Base-by-base conservation (phyloP, 92 coral and sea anemone species). In the Muricea muricata region DNA sequence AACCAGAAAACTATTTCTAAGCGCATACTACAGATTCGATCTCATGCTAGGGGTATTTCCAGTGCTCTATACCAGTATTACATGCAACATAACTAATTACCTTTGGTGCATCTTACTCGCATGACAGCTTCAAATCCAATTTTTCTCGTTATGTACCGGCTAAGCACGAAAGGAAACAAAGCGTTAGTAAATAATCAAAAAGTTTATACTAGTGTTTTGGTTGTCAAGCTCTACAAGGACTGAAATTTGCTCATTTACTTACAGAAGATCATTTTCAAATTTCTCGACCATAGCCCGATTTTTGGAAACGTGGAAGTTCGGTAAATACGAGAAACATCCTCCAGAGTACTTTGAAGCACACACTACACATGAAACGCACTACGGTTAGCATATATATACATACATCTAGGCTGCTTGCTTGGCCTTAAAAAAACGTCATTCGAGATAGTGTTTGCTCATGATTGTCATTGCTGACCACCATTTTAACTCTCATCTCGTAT, bases 281-380 rank as follows among this genome's bases (percentile, higher is more conserved):
- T 95, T 95, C 84, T 95, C 97, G 8, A 90, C 87, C 48, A 89
- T 88, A 5, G 93, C 87, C 30, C 93, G 92, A 83, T 95, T 95
- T 60, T 93, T 87, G 25, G 71, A 76, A 10, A 79, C 90, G 75
- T 95, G 98, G 87, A 95, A 95, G 57, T 93, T 94, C 35, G 98
- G 98, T 42, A 91, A 95, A 75, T 92, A 93, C 71, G 87, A 88
- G 5, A 95, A 89, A 35, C 92, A 91, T 55, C 98, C 98, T 69
- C 98, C 98, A 83, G 98, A 95, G 81, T 93, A 97, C 92, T 97
- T 97, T 23, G 99, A 92, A 40, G 99, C 99, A 87, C 99, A 94
- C 99, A 97, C 99, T 97, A 65, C 4, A 50, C 63, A 39, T 30
- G 31, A 39, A 70, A 24, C 31, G 65, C n/a, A 21, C 13, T 26